Conservation (phyloP, 2,113 vertebrate species). For the Columba livia region DNA sequence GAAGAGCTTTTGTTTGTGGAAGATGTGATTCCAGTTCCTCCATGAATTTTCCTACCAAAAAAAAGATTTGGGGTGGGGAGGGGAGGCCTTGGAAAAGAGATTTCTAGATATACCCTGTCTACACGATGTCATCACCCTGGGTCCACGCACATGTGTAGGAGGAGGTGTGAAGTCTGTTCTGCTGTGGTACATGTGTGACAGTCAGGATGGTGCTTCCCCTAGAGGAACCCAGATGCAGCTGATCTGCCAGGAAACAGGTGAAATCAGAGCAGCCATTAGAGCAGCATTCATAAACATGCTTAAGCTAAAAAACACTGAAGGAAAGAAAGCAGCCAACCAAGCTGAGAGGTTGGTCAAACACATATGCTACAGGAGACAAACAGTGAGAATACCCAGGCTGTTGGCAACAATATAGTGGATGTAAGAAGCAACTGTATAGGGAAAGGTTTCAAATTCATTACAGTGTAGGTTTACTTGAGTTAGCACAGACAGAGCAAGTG, state of each 20-base stretch:
- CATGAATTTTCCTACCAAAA: not conserved
- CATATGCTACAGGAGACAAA: not conserved
- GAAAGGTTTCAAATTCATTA: not conserved
- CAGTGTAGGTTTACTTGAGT: not conserved
- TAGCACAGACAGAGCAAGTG: not conserved
- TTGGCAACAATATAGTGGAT: not conserved
- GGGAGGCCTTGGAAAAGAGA: not conserved
- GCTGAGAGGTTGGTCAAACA: not conserved
- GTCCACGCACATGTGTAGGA: rapidly evolving
- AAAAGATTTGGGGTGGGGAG: not conserved
- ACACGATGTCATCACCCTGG: not conserved
- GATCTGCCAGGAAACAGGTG: not conserved
- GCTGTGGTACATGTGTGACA: rapidly evolving
- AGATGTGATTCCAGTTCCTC: not conserved
- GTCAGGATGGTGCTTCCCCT: not conserved
- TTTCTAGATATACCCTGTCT: not conserved
- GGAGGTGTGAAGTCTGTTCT: not conserved
- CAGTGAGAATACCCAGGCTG: not conserved
- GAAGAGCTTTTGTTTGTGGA: not conserved
- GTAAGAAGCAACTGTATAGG: not conserved
- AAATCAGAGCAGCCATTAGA: not conserved
- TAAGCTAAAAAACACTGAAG: not conserved
- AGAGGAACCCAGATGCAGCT: not conserved
- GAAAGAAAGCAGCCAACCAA: not conserved
- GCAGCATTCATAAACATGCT: rapidly evolving